Conservation (phyloP, 1,140 invertebrate species). For the Rhyacophila brunnea region DNA sequence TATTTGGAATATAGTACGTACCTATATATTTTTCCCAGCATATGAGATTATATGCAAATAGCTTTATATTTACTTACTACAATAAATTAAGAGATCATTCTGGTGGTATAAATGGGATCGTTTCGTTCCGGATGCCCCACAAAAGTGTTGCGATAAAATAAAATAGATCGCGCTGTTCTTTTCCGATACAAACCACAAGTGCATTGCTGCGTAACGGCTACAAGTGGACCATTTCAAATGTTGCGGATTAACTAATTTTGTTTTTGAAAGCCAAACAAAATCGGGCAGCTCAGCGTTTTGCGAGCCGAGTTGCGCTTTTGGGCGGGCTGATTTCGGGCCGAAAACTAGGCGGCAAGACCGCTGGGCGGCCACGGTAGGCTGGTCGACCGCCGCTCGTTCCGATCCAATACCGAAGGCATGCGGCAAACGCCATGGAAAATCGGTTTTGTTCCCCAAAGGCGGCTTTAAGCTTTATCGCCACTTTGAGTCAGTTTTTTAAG, state of each 20-base stretch:
- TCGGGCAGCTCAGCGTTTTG: conserved; percentile 15
- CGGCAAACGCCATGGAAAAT: neutral
- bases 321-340: neutral
- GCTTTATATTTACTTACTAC: too few relatives aligned
- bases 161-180: too few relatives aligned
- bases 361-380: neutral
- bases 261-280: conserved; percentile 28
- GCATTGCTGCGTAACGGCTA: neutral
- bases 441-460: neutral
- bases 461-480: too few relatives aligned
- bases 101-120: too few relatives aligned
- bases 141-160: too few relatives aligned
- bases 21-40: too few relatives aligned
- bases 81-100: too few relatives aligned
- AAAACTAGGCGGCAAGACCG: neutral
- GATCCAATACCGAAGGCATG: neutral
- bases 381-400: neutral
- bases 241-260: conserved; percentile 17
- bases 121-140: too few relatives aligned
- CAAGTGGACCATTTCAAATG: conserved; percentile 5
- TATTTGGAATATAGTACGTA: too few relatives aligned
- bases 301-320: conserved; percentile 21
- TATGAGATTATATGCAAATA: too few relatives aligned
- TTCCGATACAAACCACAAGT: too few relatives aligned
- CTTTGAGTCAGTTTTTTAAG: too few relatives aligned